Base-by-base conservation (phyloP, 2,888 invertebrate genomes). In the Coenonympha glycerion region DNA sequence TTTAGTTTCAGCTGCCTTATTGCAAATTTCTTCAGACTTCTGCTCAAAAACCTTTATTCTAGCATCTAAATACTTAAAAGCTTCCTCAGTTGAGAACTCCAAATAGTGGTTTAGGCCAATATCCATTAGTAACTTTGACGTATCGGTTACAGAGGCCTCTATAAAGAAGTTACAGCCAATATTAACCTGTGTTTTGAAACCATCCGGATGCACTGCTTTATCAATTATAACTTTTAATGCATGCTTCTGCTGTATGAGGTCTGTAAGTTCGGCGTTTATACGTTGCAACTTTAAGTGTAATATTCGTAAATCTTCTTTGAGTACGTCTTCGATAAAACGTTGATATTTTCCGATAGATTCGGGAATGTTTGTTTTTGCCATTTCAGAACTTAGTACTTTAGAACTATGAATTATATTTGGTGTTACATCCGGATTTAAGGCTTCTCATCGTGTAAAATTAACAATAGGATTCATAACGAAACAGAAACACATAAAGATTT, bases 81-180 rank as follows among this genome's bases (percentile, higher is more conserved):
- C 95, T 77, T 96, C 95, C 13, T 88, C 83, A 19, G 91, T 64
- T 5, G 89, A 90, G 61, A 95, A 91, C 67, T 95, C 93, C 24
- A 95, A 76, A 71, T 89, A 95, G 64, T 92, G 89, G 46, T 93
- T 92, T 60, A 92, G 89, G 0, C 96, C 96, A 53, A 96, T 81
- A 68, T 93, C 90, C 18, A 96, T 88, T 18, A 92, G 79, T 44
- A 96, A 89, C 31, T 77, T 88, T 0, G 91, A 89, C 1, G 91
- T 83, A 68, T 93, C 91, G 44, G 88, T 79, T 45, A 95, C 90
- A 47, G 90, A 82, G 0, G 94, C 94, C 72, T 95, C 92, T 71
- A 94, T 91, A 65, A 93, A 96, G 60, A 95, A 92, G 71, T 93
- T 93, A 62, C 93, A 92, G n/a, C 96, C 96, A 22, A 96, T 79